Conservation (phyloP, 2,888 invertebrate species). For the Plagiodera versicolora region DNA sequence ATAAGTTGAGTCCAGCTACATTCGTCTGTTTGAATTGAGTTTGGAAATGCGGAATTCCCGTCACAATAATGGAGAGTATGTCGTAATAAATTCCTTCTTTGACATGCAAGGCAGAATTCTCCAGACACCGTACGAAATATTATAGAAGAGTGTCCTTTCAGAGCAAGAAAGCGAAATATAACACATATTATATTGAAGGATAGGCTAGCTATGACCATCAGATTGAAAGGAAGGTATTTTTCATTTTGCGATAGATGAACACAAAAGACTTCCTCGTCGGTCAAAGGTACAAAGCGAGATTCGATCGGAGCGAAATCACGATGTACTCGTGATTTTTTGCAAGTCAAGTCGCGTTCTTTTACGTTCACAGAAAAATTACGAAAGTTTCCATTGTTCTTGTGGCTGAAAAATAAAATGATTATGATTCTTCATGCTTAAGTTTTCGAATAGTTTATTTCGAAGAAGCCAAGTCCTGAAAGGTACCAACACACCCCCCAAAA, state of each 20-base stretch:
- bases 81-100: constrained; percentile 5
- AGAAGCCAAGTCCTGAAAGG: too few relatives aligned
- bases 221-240: constrained; percentile 20
- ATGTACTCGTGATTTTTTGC: too few relatives aligned
- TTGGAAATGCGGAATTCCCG: background rate
- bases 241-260: constrained; percentile 12
- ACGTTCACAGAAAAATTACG: too few relatives aligned
- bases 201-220: constrained; percentile 9
- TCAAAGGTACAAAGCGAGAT: constrained; percentile 1
- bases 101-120: constrained; percentile 4
- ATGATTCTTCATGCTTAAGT: too few relatives aligned
- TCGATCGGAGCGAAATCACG: too few relatives aligned
- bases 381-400: too few relatives aligned
- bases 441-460: too few relatives aligned
- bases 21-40: too few relatives aligned
- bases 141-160: constrained; percentile 11
- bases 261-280: constrained; percentile 7
- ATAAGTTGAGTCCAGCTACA: too few relatives aligned
- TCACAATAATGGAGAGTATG: background rate
- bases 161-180: background rate
- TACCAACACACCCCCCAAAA: too few relatives aligned
- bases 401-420: too few relatives aligned
- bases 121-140: constrained; percentile 1
- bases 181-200: background rate
- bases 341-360: too few relatives aligned